Percentiles rank a stretch among this genome's conserved stretches.
phyloP scores from a whole-genome alignment of 2,888 invertebrate species.

The Ichneumoninae sp. region DNA sequence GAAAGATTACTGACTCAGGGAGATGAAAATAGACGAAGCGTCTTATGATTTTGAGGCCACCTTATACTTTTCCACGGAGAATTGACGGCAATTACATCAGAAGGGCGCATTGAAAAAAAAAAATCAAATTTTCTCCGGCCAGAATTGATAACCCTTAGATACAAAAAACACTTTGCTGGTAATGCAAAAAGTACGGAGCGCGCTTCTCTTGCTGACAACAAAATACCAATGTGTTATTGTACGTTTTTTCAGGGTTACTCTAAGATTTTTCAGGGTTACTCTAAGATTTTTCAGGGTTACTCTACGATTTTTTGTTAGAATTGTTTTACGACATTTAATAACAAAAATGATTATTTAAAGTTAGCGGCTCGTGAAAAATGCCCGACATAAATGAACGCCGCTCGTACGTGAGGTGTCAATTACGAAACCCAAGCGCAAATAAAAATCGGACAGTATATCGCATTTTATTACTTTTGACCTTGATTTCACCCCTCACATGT shows the following conservation, averaged over 20 bases:
- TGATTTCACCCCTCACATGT: neutral
- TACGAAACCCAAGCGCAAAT: neutral
- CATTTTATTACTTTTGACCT: neutral
- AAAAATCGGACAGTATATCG: neutral
- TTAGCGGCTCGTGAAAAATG: neutral
- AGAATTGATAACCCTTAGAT: neutral
- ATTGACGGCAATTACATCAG: neutral
- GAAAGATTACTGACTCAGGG: conserved; percentile 59
- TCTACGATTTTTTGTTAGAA: neutral
- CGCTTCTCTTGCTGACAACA: neutral
- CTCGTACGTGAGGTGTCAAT: neutral
- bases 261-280: no score
- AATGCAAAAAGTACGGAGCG: neutral
- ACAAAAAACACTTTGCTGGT: neutral
- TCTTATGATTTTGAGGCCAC: conserved; percentile 39
- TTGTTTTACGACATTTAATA: neutral
- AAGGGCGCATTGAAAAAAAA: neutral
- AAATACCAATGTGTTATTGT: neutral
- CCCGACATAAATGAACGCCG: no score
- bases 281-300: neutral
- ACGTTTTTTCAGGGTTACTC: no score
- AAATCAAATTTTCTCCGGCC: neutral
- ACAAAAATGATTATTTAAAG: neutral
- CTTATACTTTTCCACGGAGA: conserved; percentile 20
- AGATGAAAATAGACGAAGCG: conserved; percentile 47